Evolutionary conservation across 2,113 vertebrate genomes (phyloP).

Genomic region (Octodon degus): DNA sequence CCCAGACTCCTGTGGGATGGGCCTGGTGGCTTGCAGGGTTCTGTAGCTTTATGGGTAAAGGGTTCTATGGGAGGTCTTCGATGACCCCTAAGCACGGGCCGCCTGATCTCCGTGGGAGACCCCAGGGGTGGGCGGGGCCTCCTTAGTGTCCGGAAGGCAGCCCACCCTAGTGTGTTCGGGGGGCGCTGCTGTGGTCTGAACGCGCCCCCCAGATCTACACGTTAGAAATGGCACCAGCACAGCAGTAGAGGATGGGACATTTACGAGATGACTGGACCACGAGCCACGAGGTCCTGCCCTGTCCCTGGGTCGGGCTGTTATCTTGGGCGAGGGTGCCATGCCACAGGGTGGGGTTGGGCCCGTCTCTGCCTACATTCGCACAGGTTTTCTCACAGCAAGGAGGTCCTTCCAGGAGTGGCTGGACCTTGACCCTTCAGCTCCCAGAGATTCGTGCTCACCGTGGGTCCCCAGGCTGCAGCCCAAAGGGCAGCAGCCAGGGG

Average conservation of each 20-base stretch:
- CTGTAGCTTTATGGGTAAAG: neutral
- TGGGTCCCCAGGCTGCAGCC: neutral
- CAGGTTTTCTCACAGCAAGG: fast-evolving
- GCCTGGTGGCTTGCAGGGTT: neutral
- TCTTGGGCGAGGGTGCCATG: neutral
- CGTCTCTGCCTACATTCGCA: neutral
- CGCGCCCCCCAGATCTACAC: neutral
- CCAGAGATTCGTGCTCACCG: neutral
- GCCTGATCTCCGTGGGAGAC: neutral
- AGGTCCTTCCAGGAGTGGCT: neutral
- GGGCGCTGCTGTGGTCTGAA: neutral
- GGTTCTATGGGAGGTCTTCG: neutral
- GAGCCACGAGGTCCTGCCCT: neutral
- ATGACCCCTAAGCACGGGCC: no score
- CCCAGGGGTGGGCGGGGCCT: neutral
- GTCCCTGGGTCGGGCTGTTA: fast-evolving
- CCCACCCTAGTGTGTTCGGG: neutral
- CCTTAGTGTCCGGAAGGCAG: no score
- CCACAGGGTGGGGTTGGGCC: neutral
- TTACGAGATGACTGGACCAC: neutral
- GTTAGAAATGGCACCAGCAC: neutral
- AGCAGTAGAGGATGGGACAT: neutral
- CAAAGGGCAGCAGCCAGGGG: neutral
- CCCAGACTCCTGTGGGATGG: no score
- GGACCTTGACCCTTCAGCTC: neutral